Base-by-base conservation (phyloP, 2,113 vertebrate species). In the Prinia subflava region DNA sequence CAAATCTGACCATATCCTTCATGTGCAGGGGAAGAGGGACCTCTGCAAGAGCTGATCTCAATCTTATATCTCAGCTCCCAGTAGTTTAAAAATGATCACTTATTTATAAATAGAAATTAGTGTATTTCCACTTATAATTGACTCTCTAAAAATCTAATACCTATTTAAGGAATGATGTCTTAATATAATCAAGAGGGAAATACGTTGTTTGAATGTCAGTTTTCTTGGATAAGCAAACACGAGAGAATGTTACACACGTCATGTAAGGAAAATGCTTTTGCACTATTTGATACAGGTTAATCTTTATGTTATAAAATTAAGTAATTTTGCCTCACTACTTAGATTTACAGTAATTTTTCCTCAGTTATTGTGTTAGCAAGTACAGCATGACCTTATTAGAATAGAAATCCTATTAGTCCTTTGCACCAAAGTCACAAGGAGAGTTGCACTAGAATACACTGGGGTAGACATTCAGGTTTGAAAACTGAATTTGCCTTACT, bases 371-470 rank as follows among this genome's bases (percentile, higher is more conserved):
- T 82, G 57, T 91, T 94, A 76, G 53, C 18, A 95, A 87, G 49
- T 91, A 53, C 65, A 87, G 55, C 0, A 1, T 82, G 82, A 79
- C 39, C 73, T 92, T 89, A 90, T 89, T 90, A 57, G 67, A 91
- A 84, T 50, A 67, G 76, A 94, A 95, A 94, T 74, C 50, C 85
- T 71, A 6, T 93, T 95, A 83, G 62, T 39, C 44, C 30, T 74
- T 87, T 18, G 1, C 92, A 76, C 64, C 59, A 90, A 82, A 90
- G n/a, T 71, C 33, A 53, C 24, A 75, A 68, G 33, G 67, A 49
- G 14, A 74, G 25, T 65, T 77, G 31, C 16, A 23, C 17, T 71
- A n/a, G 27, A 74, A 87, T 21, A 33, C 3, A 1, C 24, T 59
- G 35, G 8, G 12, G 10, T 67, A 49, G 39, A 30, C 27, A 59